These are phyloP conservation scores for Hoplias malabaricus DNA, from an alignment of 2,113 vertebrate genomes.

Conservation along the genomic window DNA sequence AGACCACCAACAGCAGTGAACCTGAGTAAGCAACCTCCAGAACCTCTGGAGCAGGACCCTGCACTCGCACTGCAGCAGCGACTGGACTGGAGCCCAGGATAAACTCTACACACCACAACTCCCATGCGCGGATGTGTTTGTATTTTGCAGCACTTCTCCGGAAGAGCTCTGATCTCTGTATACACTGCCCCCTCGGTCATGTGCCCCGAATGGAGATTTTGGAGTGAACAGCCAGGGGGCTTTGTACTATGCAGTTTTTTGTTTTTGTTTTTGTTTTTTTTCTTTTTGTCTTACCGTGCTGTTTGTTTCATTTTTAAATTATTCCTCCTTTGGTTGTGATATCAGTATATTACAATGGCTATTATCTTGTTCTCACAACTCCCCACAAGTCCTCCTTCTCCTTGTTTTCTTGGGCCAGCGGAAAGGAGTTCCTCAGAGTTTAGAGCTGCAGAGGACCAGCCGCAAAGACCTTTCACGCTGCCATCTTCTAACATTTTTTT, in stretches of 20 bases:
- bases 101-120: slow-evolving; percentile 12
- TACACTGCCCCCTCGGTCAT: slow-evolving; percentile 62
- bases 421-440: slow-evolving; percentile 49
- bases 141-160: neutral
- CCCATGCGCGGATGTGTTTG: slow-evolving; percentile 14
- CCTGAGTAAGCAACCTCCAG: slow-evolving; percentile 80
- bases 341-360: slow-evolving; percentile 67
- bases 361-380: slow-evolving; percentile 62
- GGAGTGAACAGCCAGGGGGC: slow-evolving; percentile 58
- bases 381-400: slow-evolving; percentile 55
- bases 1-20: slow-evolving; percentile 93
- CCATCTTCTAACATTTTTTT: slow-evolving; percentile 58
- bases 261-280: slow-evolving; percentile 68
- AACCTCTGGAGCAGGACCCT: neutral
- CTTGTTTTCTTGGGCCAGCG: slow-evolving; percentile 59
- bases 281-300: slow-evolving; percentile 65
- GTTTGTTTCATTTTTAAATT: slow-evolving; percentile 68
- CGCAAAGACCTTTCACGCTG: slow-evolving; percentile 53
- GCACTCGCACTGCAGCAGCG: neutral
- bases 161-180: slow-evolving; percentile 51
- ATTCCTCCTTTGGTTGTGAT: slow-evolving; percentile 68
- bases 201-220: slow-evolving; percentile 35
- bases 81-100: neutral
- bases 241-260: slow-evolving; percentile 80
- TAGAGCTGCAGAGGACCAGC: slow-evolving; percentile 53